phyloP scores from a whole-genome alignment of 2,888 invertebrate genomes.

The Acanthopleura granulata region DNA sequence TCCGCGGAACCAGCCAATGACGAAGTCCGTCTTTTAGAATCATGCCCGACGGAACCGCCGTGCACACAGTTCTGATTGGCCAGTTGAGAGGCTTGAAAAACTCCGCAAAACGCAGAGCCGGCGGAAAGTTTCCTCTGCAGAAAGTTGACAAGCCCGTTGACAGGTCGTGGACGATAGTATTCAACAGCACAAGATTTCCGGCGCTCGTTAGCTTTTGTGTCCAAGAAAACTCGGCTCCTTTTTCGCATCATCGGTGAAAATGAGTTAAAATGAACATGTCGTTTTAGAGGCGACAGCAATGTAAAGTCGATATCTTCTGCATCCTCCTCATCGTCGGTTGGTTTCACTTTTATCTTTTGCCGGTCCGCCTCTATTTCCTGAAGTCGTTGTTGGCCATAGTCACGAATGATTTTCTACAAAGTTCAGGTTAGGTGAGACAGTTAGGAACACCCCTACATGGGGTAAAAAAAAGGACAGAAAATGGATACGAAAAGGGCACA shows the following conservation, averaged over 20 bases:
- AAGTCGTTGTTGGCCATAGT: slow-evolving; percentile 55
- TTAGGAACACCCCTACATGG: neutral
- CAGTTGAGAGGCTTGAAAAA: neutral
- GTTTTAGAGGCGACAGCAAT: neutral
- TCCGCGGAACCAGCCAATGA: slow-evolving; percentile 6
- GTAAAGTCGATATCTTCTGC: neutral
- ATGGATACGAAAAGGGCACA: no score
- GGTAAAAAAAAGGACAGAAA: no score
- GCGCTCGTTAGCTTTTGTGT: neutral
- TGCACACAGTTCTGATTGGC: neutral
- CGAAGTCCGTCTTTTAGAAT: neutral
- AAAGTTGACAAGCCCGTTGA: slow-evolving; percentile 12
- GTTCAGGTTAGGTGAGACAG: neutral
- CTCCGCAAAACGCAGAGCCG: slow-evolving; percentile 2
- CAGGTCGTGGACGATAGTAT: neutral
- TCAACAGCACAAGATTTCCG: slow-evolving; percentile 10
- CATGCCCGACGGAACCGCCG: neutral
- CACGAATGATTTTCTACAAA: slow-evolving; percentile 57
- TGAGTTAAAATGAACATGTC: slow-evolving; percentile 17
- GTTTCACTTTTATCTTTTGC: slow-evolving; percentile 40
- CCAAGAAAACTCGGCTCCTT: neutral
- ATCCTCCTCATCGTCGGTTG: neutral
- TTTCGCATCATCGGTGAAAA: neutral
- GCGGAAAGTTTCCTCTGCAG: slow-evolving; percentile 12
- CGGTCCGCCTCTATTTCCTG: slow-evolving; percentile 56